Percentiles rank a stretch among this genome's conserved stretches.
phyloP scores from a whole-genome alignment of 1,140 invertebrate species.

The Lepidurus apus region DNA sequence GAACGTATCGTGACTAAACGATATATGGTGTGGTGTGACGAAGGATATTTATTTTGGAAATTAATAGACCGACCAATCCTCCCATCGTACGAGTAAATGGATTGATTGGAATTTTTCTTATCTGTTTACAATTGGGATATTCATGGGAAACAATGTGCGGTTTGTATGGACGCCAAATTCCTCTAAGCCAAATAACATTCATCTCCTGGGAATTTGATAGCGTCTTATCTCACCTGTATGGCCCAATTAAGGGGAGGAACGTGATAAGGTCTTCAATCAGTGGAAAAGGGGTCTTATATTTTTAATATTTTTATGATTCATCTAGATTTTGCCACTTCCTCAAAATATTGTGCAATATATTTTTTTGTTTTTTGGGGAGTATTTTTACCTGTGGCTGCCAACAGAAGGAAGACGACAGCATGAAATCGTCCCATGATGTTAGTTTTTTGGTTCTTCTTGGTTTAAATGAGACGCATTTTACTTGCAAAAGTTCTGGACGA shows the following conservation, averaged over 20 bases:
- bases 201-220: background rate
- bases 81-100: background rate
- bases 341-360: background rate
- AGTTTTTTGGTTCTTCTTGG: background rate
- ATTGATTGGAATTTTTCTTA: background rate
- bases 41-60: background rate
- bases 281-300: background rate
- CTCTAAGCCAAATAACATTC: background rate
- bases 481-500: background rate
- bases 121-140: background rate
- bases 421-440: background rate
- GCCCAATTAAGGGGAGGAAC: background rate
- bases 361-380: background rate
- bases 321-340: background rate
- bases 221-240: background rate
- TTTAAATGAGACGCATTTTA: background rate
- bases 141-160: background rate
- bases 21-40: background rate
- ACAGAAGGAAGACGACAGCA: background rate
- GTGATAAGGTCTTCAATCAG: background rate
- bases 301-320: background rate
- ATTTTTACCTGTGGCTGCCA: background rate
- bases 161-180: slow-evolving; percentile 1
- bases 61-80: background rate
- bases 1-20: background rate